Conservation (phyloP, 2,888 invertebrate genomes). For the Parnassius apollo region DNA sequence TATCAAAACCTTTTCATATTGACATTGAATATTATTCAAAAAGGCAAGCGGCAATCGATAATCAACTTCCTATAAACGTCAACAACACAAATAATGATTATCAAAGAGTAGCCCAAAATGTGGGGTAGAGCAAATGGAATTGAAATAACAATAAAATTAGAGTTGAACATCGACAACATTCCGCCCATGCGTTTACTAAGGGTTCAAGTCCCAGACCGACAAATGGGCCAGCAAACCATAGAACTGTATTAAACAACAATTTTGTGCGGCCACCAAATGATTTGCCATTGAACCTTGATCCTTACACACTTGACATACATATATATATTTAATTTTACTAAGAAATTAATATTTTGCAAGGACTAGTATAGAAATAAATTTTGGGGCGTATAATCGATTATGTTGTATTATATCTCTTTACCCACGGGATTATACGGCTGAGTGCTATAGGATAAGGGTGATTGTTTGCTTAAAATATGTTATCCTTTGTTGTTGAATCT, state of each 20-base stretch:
- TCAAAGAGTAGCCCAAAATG: conserved; percentile 41
- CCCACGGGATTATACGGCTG: conserved; percentile 45
- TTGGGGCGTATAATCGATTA: conserved; percentile 70
- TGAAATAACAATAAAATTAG: conserved; percentile 67
- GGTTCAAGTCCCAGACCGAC: conserved; percentile 42
- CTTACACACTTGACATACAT: conserved; percentile 11
- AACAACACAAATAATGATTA: conserved; percentile 51
- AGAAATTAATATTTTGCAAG: conserved; percentile 15
- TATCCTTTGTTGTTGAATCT: conserved; percentile 31
- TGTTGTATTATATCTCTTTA: conserved; percentile 64
- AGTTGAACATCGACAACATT: conserved; percentile 53
- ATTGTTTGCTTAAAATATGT: conserved; percentile 42
- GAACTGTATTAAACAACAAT: conserved; percentile 32
- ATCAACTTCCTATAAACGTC: conserved; percentile 45
- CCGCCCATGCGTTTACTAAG: conserved; percentile 59
- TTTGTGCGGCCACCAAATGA: conserved; percentile 24
- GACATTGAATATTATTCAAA: conserved; percentile 9
- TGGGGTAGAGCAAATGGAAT: conserved; percentile 51
- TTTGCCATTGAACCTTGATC: conserved; percentile 8
- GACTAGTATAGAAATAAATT: conserved; percentile 52
- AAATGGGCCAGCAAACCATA: conserved; percentile 61
- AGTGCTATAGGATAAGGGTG: conserved; percentile 41
- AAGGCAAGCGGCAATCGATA: conserved; percentile 37
- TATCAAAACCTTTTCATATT: not conserved
- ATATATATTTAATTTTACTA: not conserved